A percentile compares a stretch with the other conserved stretches of the same genome.
phyloP scores from a whole-genome alignment of 2,888 invertebrate species.

The Hyposoter didymator region DNA sequence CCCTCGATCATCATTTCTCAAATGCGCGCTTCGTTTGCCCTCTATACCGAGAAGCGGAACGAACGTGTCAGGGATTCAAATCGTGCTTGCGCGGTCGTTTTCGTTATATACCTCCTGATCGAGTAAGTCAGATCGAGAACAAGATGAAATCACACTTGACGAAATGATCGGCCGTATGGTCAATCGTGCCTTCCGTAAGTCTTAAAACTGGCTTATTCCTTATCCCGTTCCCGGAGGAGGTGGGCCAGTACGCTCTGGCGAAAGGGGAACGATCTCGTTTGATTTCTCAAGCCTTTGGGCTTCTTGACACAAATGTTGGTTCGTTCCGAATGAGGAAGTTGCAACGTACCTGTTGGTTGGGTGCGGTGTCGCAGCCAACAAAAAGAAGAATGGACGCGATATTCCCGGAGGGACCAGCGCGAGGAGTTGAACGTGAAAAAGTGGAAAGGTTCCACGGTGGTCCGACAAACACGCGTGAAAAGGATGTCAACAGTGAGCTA shows the following conservation, averaged over 20 bases:
- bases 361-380: constrained; percentile 44
- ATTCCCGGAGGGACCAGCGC: constrained; percentile 60
- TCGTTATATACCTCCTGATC: constrained; percentile 52
- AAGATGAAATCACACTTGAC: constrained; percentile 46
- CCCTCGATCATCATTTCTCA: constrained; percentile 35
- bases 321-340: constrained; percentile 40
- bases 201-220: constrained; percentile 53
- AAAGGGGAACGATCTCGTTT: constrained; percentile 63
- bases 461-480: constrained; percentile 51
- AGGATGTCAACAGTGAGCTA: constrained; percentile 15
- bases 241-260: constrained; percentile 39
- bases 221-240: constrained; percentile 53
- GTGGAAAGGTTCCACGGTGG: constrained; percentile 57
- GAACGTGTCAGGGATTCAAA: constrained; percentile 54
- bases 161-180: constrained; percentile 52
- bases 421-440: constrained; percentile 55
- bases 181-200: constrained; percentile 31
- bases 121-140: constrained; percentile 41
- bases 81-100: constrained; percentile 41
- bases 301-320: constrained; percentile 14
- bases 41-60: constrained; percentile 55
- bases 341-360: constrained; percentile 46
- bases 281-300: constrained; percentile 45
- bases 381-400: constrained; percentile 56
- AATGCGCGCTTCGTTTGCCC: constrained; percentile 33